Evolutionary conservation across 2,113 vertebrate genomes (phyloP).

Genomic region (Stictonetta naevosa): DNA sequence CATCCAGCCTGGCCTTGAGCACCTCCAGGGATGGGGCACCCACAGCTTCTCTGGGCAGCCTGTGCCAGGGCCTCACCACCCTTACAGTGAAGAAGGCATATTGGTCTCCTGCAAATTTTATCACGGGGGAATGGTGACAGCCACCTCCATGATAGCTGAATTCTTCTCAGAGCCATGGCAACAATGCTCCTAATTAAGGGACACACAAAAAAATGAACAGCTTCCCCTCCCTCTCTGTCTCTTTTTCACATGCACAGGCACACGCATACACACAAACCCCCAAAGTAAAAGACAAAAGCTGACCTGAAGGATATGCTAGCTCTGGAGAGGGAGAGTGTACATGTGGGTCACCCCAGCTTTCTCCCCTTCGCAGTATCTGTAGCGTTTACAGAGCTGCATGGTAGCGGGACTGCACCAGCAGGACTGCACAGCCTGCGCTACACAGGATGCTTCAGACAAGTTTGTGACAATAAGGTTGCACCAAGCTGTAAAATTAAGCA

Average conservation of each 20-base stretch:
- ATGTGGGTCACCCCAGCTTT: neutral
- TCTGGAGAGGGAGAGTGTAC: neutral
- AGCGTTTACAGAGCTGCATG: rapidly evolving
- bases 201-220: neutral
- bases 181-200: neutral
- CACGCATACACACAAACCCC: neutral
- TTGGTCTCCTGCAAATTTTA: neutral
- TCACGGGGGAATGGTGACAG: neutral
- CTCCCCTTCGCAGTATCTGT: neutral
- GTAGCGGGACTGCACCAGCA: neutral
- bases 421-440: neutral
- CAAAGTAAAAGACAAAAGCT: neutral
- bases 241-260: neutral
- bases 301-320: neutral
- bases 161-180: constrained; percentile 14
- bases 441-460: neutral
- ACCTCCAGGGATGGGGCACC: too few species aligned
- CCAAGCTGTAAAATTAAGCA: neutral
- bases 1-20: too few species aligned
- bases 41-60: too few species aligned
- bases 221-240: neutral
- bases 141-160: neutral
- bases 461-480: neutral
- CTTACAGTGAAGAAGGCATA: too few species aligned
- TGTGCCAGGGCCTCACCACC: too few species aligned